Base-by-base conservation (phyloP, 2,797 vertebrate genomes). In the Helostoma temminkii region DNA sequence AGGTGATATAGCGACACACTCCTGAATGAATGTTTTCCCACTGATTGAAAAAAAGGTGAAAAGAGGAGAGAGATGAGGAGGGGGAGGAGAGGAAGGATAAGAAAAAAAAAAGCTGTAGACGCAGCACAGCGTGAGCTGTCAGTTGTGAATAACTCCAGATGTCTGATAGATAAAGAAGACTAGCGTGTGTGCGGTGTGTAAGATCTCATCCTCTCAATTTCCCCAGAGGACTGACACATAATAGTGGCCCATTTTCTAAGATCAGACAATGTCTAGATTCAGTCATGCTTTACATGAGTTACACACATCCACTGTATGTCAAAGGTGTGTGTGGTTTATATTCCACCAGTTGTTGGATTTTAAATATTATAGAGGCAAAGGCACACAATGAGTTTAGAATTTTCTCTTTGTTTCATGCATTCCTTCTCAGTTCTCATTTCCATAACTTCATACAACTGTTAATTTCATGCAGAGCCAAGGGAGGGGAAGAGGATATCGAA, bases 101-200 rank as follows among this genome's bases (percentile, higher is more conserved):
- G 42, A 39, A 3, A 10, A n/a, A 66, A 66, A 66, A 76, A 68
- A 68, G 50, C 39, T 71, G 65, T 55, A 81, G 80, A 82, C 30
- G 37, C 42, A 71, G 70, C 81, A 64, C 86, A 80, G 86, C 81
- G 55, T 69, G 75, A 76, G 84, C 78, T 83, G 80, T 85, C 86
- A 78, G 72, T 37, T 81, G 62, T 84, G 82, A 91, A 84, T 84
- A 66, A 89, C 81, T 50, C 62, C 81, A 89, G 86, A 89, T 89
- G 79, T 89, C 76, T 78, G 75, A 68, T 66, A 74, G 82, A 89
- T 84, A 70, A 77, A 76, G 66, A 71, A 57, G 50, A 69, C 10
- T 12, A 18, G 64, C 2, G 42, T 0, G 45, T 9, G 32, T 48
- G 59, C 11, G 24, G 54, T 52, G 5, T 26, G 18, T 19, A 9